Evolutionary conservation across 1,140 invertebrate genomes (phyloP).

Genomic region (Achatina immaculata): DNA sequence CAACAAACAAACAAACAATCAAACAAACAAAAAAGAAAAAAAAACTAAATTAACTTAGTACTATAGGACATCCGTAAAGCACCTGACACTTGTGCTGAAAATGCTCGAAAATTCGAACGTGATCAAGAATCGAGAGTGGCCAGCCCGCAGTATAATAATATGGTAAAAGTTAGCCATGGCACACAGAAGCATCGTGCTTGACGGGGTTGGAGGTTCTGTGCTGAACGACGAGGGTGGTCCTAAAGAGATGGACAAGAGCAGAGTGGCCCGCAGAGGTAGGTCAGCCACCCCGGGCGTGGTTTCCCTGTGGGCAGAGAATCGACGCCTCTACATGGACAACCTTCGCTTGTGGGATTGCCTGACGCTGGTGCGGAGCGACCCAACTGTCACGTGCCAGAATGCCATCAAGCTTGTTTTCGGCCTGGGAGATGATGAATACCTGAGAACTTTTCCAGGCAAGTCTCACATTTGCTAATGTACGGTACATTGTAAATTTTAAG

Average conservation of each 20-base stretch:
- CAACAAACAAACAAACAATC: too few relatives aligned
- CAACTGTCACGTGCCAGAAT: slow-evolving; percentile 2
- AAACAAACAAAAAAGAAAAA: too few relatives aligned
- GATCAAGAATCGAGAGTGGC: too few relatives aligned
- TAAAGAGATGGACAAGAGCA: background rate
- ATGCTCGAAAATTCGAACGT: too few relatives aligned
- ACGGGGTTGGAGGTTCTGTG: background rate
- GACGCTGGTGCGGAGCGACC: slow-evolving; percentile 10
- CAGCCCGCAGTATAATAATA: too few relatives aligned
- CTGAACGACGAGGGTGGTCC: too few relatives aligned
- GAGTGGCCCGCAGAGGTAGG: background rate
- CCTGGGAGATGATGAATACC: slow-evolving; percentile 8
- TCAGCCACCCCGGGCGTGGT: background rate
- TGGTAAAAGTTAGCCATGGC: background rate
- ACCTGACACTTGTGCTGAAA: too few relatives aligned
- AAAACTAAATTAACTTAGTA: too few relatives aligned
- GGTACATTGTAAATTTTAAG: too few relatives aligned
- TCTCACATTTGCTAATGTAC: background rate
- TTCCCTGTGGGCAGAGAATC: slow-evolving; percentile 9
- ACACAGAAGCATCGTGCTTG: background rate
- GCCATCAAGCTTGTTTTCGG: slow-evolving; percentile 27
- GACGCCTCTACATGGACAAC: slow-evolving; percentile 19
- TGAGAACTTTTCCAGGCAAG: slow-evolving; percentile 1
- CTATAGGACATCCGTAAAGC: too few relatives aligned
- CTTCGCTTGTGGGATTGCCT: slow-evolving; percentile 22